Evolutionary conservation across 2,797 vertebrate species (phyloP), one percentile per base, ranked within the genome.

Genomic region (Sebastes itinus): DNA sequence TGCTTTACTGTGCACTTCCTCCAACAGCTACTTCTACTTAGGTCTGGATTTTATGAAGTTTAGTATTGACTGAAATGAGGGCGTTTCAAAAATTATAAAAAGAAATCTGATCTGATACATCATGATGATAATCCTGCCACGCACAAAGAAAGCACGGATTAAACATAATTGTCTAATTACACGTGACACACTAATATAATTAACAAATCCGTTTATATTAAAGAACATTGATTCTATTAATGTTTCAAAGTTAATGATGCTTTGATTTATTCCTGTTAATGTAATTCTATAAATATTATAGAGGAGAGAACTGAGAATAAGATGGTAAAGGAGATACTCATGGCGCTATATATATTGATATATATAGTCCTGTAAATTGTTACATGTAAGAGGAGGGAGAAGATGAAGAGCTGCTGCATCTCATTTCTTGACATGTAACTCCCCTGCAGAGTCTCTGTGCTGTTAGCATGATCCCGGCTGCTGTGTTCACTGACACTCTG

Each of bases 401-500:
- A 46, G 32, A 6, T 23, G 20, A 49, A 52, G 20, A 25, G 59
- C 68, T 68, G 33, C 49, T 18, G 14, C 6, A 0, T 65, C n/a
- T 75, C 2, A 3, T 61, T 63, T 75, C 28, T 49, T 30, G 55
- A 68, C 80, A 49, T 18, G 68, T 20, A 2, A 46, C 30, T 61
- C 69, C 72, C 74, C 78, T 55, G 79, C 52, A 25, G 88, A 38
- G 28, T 18, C 3, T 63, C 60, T 30, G 69, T 67, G 79, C 25
- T 66, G 78, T 74, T 81, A 67, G 72, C 79, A 59, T 60, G 72
- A 80, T 79, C 73, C 72, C 18, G 25, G 71, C 82, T 60, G 74
- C 83, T 60, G 77, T 65, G 75, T 80, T 85, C 49, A 61, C 77
- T 78, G 82, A 87, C 85, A 70, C 77, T 33, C 75, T 71, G 76